Evolutionary conservation across 2,888 invertebrate species (phyloP).

Genomic region (Drosophila stalkeri): DNA sequence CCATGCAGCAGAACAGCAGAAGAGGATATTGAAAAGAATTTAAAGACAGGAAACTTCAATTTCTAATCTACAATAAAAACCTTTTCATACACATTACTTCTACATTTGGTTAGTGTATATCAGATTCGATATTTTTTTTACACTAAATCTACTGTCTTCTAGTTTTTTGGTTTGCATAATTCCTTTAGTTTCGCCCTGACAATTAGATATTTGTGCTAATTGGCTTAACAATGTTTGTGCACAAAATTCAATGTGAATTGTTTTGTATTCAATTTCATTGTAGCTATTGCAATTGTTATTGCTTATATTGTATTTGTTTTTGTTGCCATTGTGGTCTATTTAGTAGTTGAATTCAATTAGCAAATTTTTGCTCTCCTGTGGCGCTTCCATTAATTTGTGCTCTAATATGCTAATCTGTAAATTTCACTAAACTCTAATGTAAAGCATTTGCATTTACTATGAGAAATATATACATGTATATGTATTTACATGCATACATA

Average conservation of each 20-base stretch:
- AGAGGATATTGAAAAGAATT: no score
- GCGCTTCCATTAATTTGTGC: conserved; percentile 34
- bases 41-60: no score
- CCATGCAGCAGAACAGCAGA: no score
- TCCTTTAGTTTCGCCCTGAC: conserved; percentile 42
- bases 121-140: background rate
- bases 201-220: conserved; percentile 57
- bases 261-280: conserved; percentile 25
- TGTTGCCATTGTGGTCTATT: conserved; percentile 34
- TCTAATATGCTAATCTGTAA: conserved; percentile 64
- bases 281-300: conserved; percentile 18
- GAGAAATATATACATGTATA: background rate
- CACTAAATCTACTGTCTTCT: background rate
- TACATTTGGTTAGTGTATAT: conserved; percentile 4
- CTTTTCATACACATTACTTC: background rate
- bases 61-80: no score
- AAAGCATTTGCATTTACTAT: conserved; percentile 18
- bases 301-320: conserved; percentile 7
- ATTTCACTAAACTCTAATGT: conserved; percentile 45
- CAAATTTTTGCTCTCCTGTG: conserved; percentile 57
- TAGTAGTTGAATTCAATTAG: conserved; percentile 59
- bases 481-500: background rate
- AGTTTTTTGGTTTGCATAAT: conserved; percentile 1
- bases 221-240: conserved; percentile 56
- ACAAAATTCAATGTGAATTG: conserved; percentile 33